phyloP scores from a whole-genome alignment of 2,888 invertebrate species.

The Orchesella flavescens region DNA sequence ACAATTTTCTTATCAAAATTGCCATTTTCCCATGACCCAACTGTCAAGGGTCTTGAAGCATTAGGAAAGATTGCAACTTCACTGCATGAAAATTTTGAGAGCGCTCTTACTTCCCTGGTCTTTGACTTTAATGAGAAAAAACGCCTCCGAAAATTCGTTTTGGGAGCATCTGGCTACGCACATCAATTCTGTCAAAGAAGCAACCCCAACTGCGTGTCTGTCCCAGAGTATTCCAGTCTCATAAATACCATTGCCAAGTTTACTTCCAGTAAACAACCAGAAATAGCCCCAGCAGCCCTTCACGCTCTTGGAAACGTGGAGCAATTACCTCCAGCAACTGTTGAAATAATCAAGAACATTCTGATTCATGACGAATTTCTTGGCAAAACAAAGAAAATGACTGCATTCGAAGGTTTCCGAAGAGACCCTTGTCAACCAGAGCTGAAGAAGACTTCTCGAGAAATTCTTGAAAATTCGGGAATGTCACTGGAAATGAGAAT shows the following conservation, averaged over 20 bases:
- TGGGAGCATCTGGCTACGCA: slow-evolving; percentile 62
- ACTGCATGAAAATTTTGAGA: background rate
- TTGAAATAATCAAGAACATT: slow-evolving; percentile 40
- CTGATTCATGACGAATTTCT: background rate
- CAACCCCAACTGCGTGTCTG: slow-evolving; percentile 32
- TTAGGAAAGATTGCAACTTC: slow-evolving; percentile 1
- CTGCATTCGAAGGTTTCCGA: slow-evolving; percentile 62
- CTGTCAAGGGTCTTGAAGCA: slow-evolving; percentile 25
- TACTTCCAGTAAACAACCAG: background rate
- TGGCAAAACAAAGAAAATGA: slow-evolving; percentile 21
- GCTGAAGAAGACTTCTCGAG: slow-evolving; percentile 48
- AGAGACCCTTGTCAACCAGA: slow-evolving; percentile 64
- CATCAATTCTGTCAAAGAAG: slow-evolving; percentile 58
- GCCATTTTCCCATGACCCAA: slow-evolving; percentile 19
- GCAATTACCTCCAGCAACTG: slow-evolving; percentile 51
- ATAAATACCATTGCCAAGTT: slow-evolving; percentile 58
- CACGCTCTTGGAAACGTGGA: slow-evolving; percentile 67
- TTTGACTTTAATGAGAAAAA: slow-evolving; percentile 17
- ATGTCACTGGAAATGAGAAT: slow-evolving; percentile 54
- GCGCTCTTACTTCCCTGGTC: background rate
- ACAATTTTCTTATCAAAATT: slow-evolving; percentile 27
- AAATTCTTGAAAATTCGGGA: slow-evolving; percentile 20
- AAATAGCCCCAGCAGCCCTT: slow-evolving; percentile 41
- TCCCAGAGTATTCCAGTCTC: slow-evolving; percentile 32
- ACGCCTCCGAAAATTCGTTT: slow-evolving; percentile 30